Evolutionary conservation across 2,888 invertebrate species (phyloP).

Genomic region (Sinhomidia bicolor): DNA sequence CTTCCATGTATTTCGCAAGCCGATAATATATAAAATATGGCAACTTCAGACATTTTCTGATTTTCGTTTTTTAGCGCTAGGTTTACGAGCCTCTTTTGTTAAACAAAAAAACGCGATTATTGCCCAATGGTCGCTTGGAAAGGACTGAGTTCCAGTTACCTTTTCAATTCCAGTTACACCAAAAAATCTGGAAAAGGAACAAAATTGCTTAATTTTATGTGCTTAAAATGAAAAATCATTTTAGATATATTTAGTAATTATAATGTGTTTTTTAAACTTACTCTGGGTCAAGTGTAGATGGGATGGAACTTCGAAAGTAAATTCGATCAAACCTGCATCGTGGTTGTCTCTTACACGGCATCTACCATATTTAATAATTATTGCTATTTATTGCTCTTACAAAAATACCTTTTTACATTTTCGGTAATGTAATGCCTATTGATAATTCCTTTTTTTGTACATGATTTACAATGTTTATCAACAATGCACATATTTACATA

Average conservation of each 20-base stretch:
- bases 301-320: constrained; percentile 82
- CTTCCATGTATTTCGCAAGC: too few species aligned
- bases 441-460: too few species aligned
- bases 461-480: too few species aligned
- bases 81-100: constrained; percentile 77
- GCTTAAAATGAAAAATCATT: neutral
- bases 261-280: constrained; percentile 78
- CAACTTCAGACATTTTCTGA: neutral
- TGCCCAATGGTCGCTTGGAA: constrained; percentile 85
- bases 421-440: too few species aligned
- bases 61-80: constrained; percentile 69
- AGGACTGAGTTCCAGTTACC: constrained; percentile 82
- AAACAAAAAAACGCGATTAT: constrained; percentile 81
- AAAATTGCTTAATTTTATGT: too few species aligned
- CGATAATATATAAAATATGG: too few species aligned
- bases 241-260: neutral
- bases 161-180: constrained; percentile 84
- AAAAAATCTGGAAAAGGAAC: constrained; percentile 81
- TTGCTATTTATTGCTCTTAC: too few species aligned
- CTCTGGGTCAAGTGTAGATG: constrained; percentile 81
- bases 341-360: constrained; percentile 81
- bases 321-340: constrained; percentile 84
- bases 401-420: too few species aligned
- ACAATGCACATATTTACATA: too few species aligned
- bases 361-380: constrained; percentile 75